Percentiles rank a stretch among this genome's conserved stretches.
Conservation (phyloP, 1,140 invertebrate species). For the Araneus ventricosus region DNA sequence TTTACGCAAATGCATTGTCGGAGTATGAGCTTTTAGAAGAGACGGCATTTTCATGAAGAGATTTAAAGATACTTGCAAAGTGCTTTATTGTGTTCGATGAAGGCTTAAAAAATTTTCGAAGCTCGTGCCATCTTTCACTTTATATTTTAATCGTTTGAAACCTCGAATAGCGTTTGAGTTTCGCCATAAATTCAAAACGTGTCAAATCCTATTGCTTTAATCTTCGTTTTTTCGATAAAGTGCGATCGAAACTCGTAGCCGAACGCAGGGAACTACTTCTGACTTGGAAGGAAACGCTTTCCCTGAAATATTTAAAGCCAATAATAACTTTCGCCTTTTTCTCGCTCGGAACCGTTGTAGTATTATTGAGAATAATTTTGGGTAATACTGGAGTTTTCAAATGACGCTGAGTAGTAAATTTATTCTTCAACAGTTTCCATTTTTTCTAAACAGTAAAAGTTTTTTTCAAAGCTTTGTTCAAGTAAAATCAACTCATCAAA, state of each 20-base stretch:
- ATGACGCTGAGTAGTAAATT: neutral
- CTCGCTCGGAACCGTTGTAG: neutral
- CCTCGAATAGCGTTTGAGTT: neutral
- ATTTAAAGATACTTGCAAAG: constrained; percentile 34
- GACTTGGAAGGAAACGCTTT: neutral
- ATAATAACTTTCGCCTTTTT: neutral
- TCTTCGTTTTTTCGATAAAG: neutral
- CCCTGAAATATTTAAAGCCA: neutral
- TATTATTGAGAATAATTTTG: neutral
- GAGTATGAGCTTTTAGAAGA: neutral
- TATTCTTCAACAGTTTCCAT: no score
- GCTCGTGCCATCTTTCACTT: neutral
- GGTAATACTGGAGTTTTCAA: neutral
- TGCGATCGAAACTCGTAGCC: neutral
- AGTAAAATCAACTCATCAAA: no score
- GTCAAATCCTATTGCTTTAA: constrained; percentile 30
- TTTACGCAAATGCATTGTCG: constrained; percentile 25
- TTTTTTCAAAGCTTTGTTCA: no score
- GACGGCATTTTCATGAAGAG: constrained; percentile 16
- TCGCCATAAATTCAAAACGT: neutral
- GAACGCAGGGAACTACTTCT: neutral
- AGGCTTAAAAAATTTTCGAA: neutral
- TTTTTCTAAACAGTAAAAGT: no score
- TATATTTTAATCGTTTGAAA: constrained; percentile 25
- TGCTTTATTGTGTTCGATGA: constrained; percentile 27